Percentiles rank a stretch among this genome's conserved stretches.
phyloP scores from a whole-genome alignment of 2,113 vertebrate genomes.

The Brachyistius frenatus region DNA sequence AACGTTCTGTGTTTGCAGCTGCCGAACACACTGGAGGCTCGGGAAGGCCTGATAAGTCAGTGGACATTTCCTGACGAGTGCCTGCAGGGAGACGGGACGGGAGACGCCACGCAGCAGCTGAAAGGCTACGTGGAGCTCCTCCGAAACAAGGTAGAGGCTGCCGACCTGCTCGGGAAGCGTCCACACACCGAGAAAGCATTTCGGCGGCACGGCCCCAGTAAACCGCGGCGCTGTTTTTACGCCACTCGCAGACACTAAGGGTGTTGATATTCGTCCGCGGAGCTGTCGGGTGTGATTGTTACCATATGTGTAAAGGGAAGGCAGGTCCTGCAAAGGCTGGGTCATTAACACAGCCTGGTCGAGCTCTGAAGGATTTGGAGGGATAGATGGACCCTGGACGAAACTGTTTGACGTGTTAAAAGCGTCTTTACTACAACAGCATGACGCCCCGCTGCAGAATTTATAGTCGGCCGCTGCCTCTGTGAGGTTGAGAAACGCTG shows the following conservation, averaged over 20 bases:
- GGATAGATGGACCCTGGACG: conserved; percentile 19
- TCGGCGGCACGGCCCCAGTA: background rate
- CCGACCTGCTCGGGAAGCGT: background rate
- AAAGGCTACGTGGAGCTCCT: conserved; percentile 88
- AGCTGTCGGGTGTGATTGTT: conserved; percentile 54
- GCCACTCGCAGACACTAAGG: conserved; percentile 29
- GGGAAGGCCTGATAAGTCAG: conserved; percentile 87
- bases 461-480: conserved; percentile 26
- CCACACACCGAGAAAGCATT: conserved; percentile 23
- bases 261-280: conserved; percentile 46
- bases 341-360: conserved; percentile 31
- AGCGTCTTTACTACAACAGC: conserved; percentile 28
- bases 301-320: conserved; percentile 56
- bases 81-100: conserved; percentile 76
- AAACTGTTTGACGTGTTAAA: conserved; percentile 32
- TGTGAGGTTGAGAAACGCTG: conserved; percentile 24
- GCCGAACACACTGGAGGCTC: conserved; percentile 86
- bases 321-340: conserved; percentile 20
- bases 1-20: conserved; percentile 82
- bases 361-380: conserved; percentile 13
- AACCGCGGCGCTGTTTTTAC: conserved; percentile 53
- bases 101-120: conserved; percentile 70
- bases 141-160: conserved; percentile 85
- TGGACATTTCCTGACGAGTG: conserved; percentile 87
- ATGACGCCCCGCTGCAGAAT: background rate